phyloP scores from a whole-genome alignment of 2,113 vertebrate species.

The Dicaeum eximium region DNA sequence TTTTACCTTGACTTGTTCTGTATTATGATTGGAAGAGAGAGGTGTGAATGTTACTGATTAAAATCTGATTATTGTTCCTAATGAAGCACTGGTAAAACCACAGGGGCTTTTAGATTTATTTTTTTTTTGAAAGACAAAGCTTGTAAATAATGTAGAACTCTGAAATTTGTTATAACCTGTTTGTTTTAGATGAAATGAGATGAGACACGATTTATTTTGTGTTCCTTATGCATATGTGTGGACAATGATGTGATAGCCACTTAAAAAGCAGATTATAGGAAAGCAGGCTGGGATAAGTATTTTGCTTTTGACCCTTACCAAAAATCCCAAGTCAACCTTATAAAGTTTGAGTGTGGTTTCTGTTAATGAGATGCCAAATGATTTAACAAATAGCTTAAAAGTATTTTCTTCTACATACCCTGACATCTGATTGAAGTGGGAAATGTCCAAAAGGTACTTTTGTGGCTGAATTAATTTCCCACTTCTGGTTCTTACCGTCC shows the following conservation, averaged over 20 bases:
- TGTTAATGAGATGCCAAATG: neutral
- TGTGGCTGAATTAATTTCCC: constrained; percentile 24
- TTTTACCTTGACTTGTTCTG: constrained; percentile 9
- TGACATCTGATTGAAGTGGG: neutral
- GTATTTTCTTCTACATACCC: neutral
- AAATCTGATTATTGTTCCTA: neutral
- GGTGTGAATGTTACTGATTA: neutral
- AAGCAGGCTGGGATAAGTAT: neutral
- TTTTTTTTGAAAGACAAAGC: neutral
- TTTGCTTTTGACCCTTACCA: neutral
- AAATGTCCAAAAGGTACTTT: constrained; percentile 24
- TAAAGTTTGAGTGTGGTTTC: neutral
- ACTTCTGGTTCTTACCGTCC: neutral
- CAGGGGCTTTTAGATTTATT: neutral
- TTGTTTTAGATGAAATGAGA: neutral
- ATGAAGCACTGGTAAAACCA: neutral
- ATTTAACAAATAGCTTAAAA: neutral
- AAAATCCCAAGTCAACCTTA: neutral
- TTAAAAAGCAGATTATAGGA: neutral
- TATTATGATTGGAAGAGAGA: neutral
- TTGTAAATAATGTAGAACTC: neutral
- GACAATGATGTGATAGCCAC: neutral
- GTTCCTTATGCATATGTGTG: neutral
- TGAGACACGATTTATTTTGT: neutral
- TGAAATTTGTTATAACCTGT: neutral